These are phyloP conservation scores for Hydriomena furcata DNA, from an alignment of 2,888 invertebrate species.

Conservation along the genomic window DNA sequence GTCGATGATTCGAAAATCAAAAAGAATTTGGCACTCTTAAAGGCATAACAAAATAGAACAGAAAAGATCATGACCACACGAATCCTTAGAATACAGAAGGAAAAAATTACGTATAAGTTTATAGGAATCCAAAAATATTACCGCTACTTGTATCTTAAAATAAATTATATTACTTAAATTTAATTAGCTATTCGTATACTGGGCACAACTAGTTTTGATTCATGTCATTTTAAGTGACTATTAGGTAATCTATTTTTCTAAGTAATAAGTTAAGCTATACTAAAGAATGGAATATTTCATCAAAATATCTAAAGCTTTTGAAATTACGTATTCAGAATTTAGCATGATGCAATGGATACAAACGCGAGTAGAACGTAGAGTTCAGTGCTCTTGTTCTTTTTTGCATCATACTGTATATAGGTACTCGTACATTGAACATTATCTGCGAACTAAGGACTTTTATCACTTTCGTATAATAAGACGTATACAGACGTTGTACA, in stretches of 20 bases:
- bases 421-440: constrained; percentile 54
- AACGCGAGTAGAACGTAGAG: constrained; percentile 9
- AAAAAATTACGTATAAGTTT: constrained; percentile 79
- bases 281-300: constrained; percentile 81
- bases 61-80: constrained; percentile 62
- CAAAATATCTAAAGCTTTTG: constrained; percentile 77
- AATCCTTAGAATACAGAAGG: constrained; percentile 57
- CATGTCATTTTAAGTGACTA: constrained; percentile 81
- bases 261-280: constrained; percentile 81
- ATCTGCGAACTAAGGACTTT: constrained; percentile 44
- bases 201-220: constrained; percentile 84
- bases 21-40: constrained; percentile 76
- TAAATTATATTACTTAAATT: constrained; percentile 77
- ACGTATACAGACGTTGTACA: constrained; percentile 83
- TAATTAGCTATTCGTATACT: constrained; percentile 83
- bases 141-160: constrained; percentile 81
- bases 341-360: constrained; percentile 50
- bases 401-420: constrained; percentile 54
- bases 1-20: constrained; percentile 53
- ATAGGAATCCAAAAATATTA: constrained; percentile 84
- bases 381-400: constrained; percentile 28
- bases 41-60: constrained; percentile 50
- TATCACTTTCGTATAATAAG: constrained; percentile 62
- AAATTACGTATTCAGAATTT: constrained; percentile 75
- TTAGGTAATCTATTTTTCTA: constrained; percentile 79